Conservation (phyloP, 1,140 invertebrate species). For the Brachionus koreanus region DNA sequence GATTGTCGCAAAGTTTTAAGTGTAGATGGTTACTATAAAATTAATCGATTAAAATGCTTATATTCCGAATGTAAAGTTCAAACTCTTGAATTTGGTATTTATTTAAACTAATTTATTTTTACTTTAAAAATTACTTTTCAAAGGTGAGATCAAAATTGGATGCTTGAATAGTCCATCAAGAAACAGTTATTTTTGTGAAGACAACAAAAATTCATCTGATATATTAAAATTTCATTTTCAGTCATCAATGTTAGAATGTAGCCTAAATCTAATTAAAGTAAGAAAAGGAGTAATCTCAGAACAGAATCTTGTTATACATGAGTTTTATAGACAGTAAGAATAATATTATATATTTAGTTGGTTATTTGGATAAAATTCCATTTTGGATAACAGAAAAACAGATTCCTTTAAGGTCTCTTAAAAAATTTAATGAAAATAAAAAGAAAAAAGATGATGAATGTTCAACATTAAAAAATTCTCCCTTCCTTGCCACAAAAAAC, state of each 20-base stretch:
- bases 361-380: background rate
- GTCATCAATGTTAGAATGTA: background rate
- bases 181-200: background rate
- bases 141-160: background rate
- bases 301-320: background rate
- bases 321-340: background rate
- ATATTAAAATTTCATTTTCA: background rate
- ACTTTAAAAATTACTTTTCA: too few species aligned
- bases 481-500: too few species aligned
- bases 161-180: background rate
- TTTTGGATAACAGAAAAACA: conserved; percentile 2
- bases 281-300: background rate
- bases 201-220: background rate
- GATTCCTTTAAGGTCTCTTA: background rate
- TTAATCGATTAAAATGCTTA: background rate
- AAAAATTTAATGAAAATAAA: background rate
- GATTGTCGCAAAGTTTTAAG: background rate
- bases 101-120: too few species aligned
- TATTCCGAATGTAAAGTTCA: background rate
- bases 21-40: background rate
- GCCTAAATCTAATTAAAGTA: background rate
- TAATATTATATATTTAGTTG: background rate
- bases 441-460: background rate
- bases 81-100: too few species aligned
- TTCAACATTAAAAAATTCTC: too few species aligned